phyloP scores from a whole-genome alignment of 2,113 vertebrate genomes.

The Pteropus alecto region DNA sequence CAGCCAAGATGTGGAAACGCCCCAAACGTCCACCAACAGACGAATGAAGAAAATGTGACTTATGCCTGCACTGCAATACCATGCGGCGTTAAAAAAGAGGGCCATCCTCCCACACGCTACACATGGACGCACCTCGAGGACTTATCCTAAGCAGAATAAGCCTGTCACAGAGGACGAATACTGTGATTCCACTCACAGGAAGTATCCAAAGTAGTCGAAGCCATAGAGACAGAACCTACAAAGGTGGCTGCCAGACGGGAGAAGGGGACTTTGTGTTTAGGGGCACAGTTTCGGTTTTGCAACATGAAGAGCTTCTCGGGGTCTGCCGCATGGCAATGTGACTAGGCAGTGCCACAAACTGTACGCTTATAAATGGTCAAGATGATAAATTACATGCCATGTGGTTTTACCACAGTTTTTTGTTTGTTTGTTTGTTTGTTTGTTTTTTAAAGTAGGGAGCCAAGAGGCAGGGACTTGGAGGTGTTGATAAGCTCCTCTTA shows the following conservation, averaged over 20 bases:
- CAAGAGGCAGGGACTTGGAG: not conserved
- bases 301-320: too few relatives aligned
- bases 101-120: too few relatives aligned
- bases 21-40: not conserved
- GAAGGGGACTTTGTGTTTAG: too few relatives aligned
- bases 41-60: not conserved
- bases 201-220: not conserved
- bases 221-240: not conserved
- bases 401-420: not conserved
- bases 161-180: not conserved
- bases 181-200: too few relatives aligned
- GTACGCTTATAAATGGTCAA: not conserved
- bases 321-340: not conserved
- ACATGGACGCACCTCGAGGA: not conserved
- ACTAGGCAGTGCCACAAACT: not conserved
- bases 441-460: not conserved
- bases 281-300: not conserved
- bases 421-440: too few relatives aligned
- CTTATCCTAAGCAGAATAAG: not conserved
- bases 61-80: accelerated
- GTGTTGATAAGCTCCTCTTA: not conserved
- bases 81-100: not conserved
- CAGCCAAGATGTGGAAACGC: not conserved
- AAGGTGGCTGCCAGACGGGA: too few relatives aligned
- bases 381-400: not conserved